Evolutionary conservation across 2,797 vertebrate species (phyloP), one percentile per base, ranked within the genome.

Genomic region (Kryptopterus vitreolus): DNA sequence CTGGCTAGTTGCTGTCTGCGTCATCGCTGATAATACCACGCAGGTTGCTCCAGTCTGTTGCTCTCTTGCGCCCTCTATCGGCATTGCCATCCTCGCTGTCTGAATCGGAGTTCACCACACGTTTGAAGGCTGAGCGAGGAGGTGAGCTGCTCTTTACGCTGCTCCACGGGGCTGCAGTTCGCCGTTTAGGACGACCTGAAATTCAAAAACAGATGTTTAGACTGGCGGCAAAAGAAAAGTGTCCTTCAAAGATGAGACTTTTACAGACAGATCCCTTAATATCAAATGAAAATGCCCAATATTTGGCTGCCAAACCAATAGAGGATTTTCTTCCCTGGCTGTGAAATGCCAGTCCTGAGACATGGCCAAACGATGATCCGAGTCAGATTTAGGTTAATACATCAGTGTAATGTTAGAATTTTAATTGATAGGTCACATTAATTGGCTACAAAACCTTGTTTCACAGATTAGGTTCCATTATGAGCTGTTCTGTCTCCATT

Each of bases 21-120:
- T 95, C 95, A 43, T 96, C 96, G 62, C 95, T 97, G 86, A 97
- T 96, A 85, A 96, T 91, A 22, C 95, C 96, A 6, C 84, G 89
- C 78, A 97, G 91, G 59, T 92, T 92, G 66, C 90, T 88, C 96
- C 96, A 96, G 81, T 94, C 89, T 0, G 91, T 89, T 2, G 86
- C 50, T 73, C 83, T 91, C 59, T 80, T 91, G 8, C 20, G 76
- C 0, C 78, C 79, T 77, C 22, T 82, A 57, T 33, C 81, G 10
- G 81, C 2, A 20, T 81, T 1, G 33, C 81, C 46, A 58, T 89
- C 87, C 12, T 85, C 69, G 81, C 92, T 81, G 53, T 91, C 94
- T 0, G 93, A 94, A 65, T 89, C 89, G 0, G 94, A 92, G 33
- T 88, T 87, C 76, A 94, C 38, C 3, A 81, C 26, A 33, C 85